Conservation (phyloP, 2,888 invertebrate species). For the Metellina segmentata region DNA sequence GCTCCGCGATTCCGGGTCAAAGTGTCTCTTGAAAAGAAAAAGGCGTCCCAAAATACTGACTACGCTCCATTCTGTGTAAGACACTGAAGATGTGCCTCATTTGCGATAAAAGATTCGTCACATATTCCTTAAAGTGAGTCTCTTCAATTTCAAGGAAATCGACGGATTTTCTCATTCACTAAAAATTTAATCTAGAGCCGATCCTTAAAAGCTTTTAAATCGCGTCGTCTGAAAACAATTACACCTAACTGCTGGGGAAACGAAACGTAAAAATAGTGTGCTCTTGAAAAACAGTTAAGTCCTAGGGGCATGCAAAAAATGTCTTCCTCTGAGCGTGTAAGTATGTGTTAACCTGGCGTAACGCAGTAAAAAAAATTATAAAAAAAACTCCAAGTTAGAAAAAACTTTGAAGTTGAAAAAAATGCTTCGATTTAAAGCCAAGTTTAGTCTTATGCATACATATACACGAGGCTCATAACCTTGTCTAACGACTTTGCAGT, state of each 20-base stretch:
- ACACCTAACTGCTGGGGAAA: constrained; percentile 26
- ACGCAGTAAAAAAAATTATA: constrained; percentile 17
- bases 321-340: constrained; percentile 5
- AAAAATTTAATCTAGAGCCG: constrained; percentile 40
- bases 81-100: neutral
- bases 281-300: constrained; percentile 22
- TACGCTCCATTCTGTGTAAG: constrained; percentile 1
- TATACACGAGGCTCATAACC: constrained; percentile 46
- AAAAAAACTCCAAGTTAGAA: neutral
- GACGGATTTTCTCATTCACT: neutral
- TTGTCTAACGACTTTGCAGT: constrained; percentile 51
- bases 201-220: constrained; percentile 55
- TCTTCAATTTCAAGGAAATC: constrained; percentile 19
- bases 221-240: constrained; percentile 45
- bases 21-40: no score
- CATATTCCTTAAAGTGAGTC: neutral
- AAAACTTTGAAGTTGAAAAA: constrained; percentile 32
- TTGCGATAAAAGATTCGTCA: constrained; percentile 9
- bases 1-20: no score
- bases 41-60: neutral
- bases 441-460: constrained; percentile 33
- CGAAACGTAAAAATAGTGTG: constrained; percentile 41
- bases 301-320: neutral
- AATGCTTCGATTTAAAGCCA: constrained; percentile 39
- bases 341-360: constrained; percentile 35